Evolutionary conservation across 2,888 invertebrate genomes (phyloP).

Genomic region (Tenodera sinensis): DNA sequence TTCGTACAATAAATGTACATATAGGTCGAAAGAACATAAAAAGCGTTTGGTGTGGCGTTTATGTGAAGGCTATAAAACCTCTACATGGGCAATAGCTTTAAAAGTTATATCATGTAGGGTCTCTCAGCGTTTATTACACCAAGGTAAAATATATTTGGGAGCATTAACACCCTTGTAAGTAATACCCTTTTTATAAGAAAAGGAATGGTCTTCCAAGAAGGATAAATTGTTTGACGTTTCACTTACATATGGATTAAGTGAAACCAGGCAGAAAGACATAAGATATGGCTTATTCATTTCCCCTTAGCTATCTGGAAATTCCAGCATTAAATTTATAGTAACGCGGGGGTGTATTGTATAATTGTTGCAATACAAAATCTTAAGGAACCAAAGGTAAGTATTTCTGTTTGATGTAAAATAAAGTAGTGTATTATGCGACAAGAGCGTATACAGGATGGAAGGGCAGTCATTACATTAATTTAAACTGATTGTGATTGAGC

Average conservation of each 20-base stretch:
- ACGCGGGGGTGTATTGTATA: no score
- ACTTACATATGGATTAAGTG: background rate
- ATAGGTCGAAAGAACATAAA: background rate
- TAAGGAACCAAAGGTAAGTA: no score
- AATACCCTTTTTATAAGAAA: background rate
- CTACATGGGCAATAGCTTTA: background rate
- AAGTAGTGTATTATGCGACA: no score
- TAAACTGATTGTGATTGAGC: no score
- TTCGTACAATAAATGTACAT: background rate
- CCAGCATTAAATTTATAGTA: no score
- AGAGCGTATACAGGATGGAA: no score
- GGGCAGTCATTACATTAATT: no score
- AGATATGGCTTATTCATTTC: background rate
- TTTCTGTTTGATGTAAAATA: no score
- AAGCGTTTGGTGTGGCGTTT: background rate
- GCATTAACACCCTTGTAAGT: background rate
- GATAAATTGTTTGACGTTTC: background rate
- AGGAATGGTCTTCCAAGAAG: background rate
- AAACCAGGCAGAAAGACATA: background rate
- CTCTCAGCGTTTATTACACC: background rate
- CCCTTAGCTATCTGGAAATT: no score
- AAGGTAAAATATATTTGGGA: background rate
- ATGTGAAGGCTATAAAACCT: background rate
- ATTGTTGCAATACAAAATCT: no score
- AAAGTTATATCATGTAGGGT: background rate